These are phyloP conservation scores for Cyrtorhinus lividipennis DNA, from an alignment of 1,140 invertebrate genomes.

Conservation along the genomic window DNA sequence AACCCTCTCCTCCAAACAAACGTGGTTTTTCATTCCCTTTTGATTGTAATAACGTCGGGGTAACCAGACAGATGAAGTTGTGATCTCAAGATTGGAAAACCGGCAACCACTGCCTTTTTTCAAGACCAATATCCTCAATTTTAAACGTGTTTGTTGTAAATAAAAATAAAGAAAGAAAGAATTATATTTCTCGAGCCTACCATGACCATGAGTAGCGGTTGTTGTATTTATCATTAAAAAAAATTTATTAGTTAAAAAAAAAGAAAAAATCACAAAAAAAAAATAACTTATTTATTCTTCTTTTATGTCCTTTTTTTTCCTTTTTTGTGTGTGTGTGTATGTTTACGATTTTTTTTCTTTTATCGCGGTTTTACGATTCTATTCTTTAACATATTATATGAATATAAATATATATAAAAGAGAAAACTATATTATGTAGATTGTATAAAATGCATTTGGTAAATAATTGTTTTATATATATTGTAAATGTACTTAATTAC, in stretches of 20 bases:
- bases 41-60: too few relatives aligned
- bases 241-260: neutral
- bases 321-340: slow-evolving; percentile 14
- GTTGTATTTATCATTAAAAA: slow-evolving; percentile 8
- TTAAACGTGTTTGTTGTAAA: slow-evolving; percentile 16
- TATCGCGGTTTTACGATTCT: slow-evolving; percentile 17
- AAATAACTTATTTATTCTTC: slow-evolving; percentile 20
- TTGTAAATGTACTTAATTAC: slow-evolving; percentile 23
- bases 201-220: slow-evolving; percentile 18
- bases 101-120: slow-evolving; percentile 20
- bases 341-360: too few relatives aligned
- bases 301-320: slow-evolving; percentile 15
- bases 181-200: slow-evolving; percentile 18
- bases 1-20: too few relatives aligned
- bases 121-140: slow-evolving; percentile 18
- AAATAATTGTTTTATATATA: slow-evolving; percentile 19
- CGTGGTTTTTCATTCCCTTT: too few relatives aligned
- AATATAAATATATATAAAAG: slow-evolving; percentile 15
- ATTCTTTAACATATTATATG: slow-evolving; percentile 14
- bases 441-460: slow-evolving; percentile 19
- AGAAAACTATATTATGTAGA: slow-evolving; percentile 15
- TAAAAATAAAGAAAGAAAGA: too few relatives aligned
- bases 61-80: too few relatives aligned
- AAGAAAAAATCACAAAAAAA: slow-evolving; percentile 1
- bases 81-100: slow-evolving; percentile 20